phyloP scores from a whole-genome alignment of 1,140 invertebrate genomes.

The Drosophila athabasca region DNA sequence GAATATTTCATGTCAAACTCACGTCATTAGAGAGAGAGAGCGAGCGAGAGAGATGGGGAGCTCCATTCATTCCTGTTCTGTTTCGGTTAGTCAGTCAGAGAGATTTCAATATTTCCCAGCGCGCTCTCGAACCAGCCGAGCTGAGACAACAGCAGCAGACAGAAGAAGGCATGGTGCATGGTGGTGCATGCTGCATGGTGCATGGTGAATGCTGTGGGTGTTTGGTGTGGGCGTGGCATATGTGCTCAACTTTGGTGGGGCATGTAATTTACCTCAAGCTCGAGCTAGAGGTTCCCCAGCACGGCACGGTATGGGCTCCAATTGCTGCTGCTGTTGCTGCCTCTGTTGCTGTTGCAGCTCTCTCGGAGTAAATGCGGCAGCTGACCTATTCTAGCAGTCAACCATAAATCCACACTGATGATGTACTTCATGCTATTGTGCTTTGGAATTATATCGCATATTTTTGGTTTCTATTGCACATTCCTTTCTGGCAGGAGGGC shows the following conservation, averaged over 20 bases:
- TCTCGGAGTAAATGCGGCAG: constrained; percentile 72
- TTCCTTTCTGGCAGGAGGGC: constrained; percentile 74
- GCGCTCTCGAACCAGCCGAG: constrained; percentile 42
- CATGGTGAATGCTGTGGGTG: background rate
- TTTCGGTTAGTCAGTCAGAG: constrained; percentile 64
- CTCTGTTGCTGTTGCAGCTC: constrained; percentile 16
- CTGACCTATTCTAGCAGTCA: constrained; percentile 81
- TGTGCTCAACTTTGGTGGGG: constrained; percentile 43
- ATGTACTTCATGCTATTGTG: constrained; percentile 82
- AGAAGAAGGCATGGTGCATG: constrained; percentile 34
- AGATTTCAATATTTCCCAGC: constrained; percentile 78
- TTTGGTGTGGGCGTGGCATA: constrained; percentile 30
- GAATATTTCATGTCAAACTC: constrained; percentile 81
- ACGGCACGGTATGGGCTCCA: constrained; percentile 33
- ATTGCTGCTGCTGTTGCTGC: constrained; percentile 9
- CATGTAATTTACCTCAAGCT: constrained; percentile 77
- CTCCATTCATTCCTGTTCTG: constrained; percentile 20
- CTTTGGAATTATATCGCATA: constrained; percentile 81
- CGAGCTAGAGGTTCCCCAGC: constrained; percentile 27
- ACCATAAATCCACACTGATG: constrained; percentile 82
- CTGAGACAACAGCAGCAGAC: constrained; percentile 35
- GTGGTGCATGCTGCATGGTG: constrained; percentile 10
- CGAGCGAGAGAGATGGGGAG: background rate
- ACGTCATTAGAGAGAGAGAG: constrained; percentile 71
- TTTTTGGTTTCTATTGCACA: constrained; percentile 82